Evolutionary conservation across 2,797 vertebrate genomes (phyloP).

Genomic region (Luscinia luscinia): DNA sequence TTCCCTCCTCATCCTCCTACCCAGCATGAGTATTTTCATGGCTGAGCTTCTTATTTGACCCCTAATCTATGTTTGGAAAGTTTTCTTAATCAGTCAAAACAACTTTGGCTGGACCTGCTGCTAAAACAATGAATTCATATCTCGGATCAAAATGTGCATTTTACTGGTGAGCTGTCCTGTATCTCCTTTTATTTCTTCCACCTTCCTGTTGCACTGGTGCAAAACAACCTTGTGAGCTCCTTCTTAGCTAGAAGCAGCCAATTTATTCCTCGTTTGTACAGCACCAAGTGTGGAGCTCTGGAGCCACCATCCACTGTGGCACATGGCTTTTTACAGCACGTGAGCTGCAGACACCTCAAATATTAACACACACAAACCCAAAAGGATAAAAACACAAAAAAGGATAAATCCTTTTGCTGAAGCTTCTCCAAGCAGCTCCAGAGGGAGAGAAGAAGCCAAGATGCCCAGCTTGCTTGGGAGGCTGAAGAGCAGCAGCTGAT

Average conservation of each 20-base stretch:
- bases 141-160: not conserved
- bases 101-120: not conserved
- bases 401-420: not conserved
- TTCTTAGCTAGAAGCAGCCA: not conserved
- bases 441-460: not conserved
- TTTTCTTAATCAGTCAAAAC: not conserved
- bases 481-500: not conserved
- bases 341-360: not conserved
- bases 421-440: not conserved
- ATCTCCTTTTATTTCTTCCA: not conserved
- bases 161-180: not conserved
- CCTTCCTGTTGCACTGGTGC: not conserved
- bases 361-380: not conserved
- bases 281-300: not conserved
- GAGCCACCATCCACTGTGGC: not conserved
- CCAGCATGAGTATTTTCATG: not conserved
- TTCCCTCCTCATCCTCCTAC: not conserved
- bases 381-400: too few species aligned
- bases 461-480: not conserved
- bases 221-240: not conserved
- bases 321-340: rapidly evolving
- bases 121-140: not conserved
- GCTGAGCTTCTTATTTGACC: not conserved
- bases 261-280: not conserved
- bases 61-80: not conserved